These are phyloP conservation scores for Smithornis capensis DNA, from an alignment of 2,113 vertebrate species.

Conservation along the genomic window DNA sequence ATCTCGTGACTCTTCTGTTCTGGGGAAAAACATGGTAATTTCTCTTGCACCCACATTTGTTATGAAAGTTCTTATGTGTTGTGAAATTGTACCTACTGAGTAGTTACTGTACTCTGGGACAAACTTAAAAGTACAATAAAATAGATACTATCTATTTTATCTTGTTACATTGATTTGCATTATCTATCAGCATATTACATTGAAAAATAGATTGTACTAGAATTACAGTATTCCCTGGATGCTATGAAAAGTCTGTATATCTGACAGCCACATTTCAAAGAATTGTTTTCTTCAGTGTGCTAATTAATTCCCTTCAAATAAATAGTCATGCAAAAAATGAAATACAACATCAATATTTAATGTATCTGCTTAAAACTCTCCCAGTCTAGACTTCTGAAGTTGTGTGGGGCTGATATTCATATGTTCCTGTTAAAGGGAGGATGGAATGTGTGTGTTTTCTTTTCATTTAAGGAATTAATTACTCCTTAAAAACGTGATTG, in stretches of 20 bases:
- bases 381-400: not conserved
- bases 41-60: rapidly evolving
- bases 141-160: not conserved
- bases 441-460: not conserved
- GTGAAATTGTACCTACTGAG: not conserved
- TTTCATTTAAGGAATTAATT: constrained; percentile 2
- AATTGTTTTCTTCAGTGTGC: not conserved
- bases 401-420: not conserved
- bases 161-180: too few species aligned
- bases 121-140: not conserved
- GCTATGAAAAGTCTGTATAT: not conserved
- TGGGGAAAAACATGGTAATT: not conserved
- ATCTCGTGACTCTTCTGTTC: rapidly evolving
- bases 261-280: not conserved
- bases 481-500: not conserved
- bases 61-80: not conserved
- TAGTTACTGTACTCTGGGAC: not conserved
- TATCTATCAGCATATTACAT: too few species aligned
- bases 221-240: not conserved
- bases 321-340: not conserved
- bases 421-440: not conserved
- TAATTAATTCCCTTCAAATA: constrained; percentile 38
- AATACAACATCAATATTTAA: constrained; percentile 17
- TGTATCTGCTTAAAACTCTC: not conserved
- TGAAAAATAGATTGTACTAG: not conserved